Evolutionary conservation across 2,888 invertebrate genomes (phyloP), one percentile per base, ranked within the genome.

Genomic region (Neoascia interrupta): DNA sequence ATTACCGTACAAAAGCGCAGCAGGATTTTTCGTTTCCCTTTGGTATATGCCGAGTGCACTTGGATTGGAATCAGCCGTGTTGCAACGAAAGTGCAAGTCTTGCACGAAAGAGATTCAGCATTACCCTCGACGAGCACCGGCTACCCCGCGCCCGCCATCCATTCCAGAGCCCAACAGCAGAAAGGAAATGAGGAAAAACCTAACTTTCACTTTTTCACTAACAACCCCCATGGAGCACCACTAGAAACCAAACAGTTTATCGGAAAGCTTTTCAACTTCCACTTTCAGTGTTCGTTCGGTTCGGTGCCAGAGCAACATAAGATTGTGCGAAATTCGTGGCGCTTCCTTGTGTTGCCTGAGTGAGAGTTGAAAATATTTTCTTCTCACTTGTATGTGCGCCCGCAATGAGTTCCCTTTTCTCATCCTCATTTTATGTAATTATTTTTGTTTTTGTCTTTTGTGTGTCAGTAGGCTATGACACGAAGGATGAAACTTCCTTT

Each of bases 181-280:
- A 66, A 28, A 15, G n/a, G 4, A 47, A n/a, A 49, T 19, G 4
- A 36, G 11, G 18, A 11, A 45, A 43, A 63, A 39, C n/a, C 36
- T 28, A 19, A 68, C 58, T 69, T 69, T 69, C 51, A 69, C 69
- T 69, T 69, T n/a, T 69, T 49, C 16, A 26, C 26, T 23, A 28
- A 1, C 19, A 18, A 28, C 45, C 54, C 36, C 36, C 26, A 16
- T 3, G 5, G 49, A 45, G 43, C 43, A 16, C 23, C n/a, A 54
- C 37, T 37, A 47, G 41, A 23, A 49, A 47, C 8, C 41, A 39
- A 69, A 28, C 51, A 31, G 23, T 49, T 41, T 37, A 69, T 69
- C 36, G 69, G 21, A 69, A 60, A 69, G 69, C 69, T 69, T 51
- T 69, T 51, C 34, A 69, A 43, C 41, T 60, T 51, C 43, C 19